These are phyloP conservation scores for Amazona vittata DNA, from an alignment of 2,113 vertebrate genomes.

Conservation along the genomic window DNA sequence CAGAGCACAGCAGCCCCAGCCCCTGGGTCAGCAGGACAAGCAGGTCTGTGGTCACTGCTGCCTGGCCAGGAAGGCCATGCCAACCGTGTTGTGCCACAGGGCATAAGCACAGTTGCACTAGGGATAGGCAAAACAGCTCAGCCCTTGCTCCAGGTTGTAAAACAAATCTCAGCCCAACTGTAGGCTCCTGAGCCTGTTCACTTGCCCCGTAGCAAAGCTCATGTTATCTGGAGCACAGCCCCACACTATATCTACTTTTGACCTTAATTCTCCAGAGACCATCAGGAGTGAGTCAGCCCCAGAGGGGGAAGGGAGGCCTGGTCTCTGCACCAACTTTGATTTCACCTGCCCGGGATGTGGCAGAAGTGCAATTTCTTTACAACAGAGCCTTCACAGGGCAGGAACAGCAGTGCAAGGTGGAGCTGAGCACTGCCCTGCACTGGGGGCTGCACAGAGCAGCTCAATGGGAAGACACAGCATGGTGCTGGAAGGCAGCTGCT, in stretches of 20 bases:
- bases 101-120: neutral
- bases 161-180: neutral
- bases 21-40: neutral
- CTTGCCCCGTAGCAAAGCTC: neutral
- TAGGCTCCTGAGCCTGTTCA: neutral
- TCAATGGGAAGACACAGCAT: neutral
- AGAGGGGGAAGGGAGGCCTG: neutral
- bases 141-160: neutral
- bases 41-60: neutral
- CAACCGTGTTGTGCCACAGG: neutral
- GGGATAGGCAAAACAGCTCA: neutral
- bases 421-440: neutral
- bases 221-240: neutral
- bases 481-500: neutral
- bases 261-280: neutral
- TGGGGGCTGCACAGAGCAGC: fast-evolving
- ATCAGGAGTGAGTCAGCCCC: neutral
- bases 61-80: neutral
- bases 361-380: neutral
- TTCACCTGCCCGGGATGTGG: neutral
- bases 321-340: neutral
- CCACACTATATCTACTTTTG: neutral
- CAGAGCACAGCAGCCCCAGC: neutral
- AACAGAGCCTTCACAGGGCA: neutral
- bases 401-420: fast-evolving